Percentiles rank a stretch among this genome's conserved stretches.
Conservation (phyloP, 2,113 vertebrate genomes). For the Alces alces region DNA sequence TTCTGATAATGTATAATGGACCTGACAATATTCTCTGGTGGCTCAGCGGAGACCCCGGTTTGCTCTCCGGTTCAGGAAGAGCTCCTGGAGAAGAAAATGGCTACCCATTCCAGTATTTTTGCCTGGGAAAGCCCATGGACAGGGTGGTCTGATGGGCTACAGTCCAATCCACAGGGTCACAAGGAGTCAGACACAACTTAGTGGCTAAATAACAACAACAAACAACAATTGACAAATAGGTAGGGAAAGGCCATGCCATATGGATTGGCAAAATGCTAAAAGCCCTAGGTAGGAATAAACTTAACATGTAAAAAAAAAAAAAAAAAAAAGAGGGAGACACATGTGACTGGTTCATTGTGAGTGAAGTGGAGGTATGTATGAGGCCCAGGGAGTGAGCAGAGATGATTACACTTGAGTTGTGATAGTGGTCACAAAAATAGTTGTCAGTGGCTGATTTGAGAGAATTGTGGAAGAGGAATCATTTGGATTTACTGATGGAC, state of each 20-base stretch:
- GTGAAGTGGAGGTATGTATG: background rate
- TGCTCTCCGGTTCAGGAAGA: background rate
- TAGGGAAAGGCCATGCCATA: background rate
- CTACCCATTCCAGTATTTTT: background rate
- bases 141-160: background rate
- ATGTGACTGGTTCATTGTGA: background rate
- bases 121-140: background rate
- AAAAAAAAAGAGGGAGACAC: background rate
- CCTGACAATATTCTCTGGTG: background rate
- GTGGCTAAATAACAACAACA: background rate
- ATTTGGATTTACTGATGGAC: background rate
- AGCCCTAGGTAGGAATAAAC: background rate
- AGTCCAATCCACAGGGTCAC: background rate
- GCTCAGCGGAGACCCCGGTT: fast-evolving
- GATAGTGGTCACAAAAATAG: background rate
- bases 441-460: background rate
- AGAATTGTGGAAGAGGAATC: background rate
- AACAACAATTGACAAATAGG: background rate
- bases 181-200: background rate
- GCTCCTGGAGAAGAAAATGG: background rate
- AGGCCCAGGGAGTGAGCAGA: background rate
- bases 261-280: background rate
- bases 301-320: background rate
- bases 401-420: background rate
- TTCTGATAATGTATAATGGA: background rate